Conservation (phyloP, 2,113 vertebrate genomes). For the Zapornia atra region DNA sequence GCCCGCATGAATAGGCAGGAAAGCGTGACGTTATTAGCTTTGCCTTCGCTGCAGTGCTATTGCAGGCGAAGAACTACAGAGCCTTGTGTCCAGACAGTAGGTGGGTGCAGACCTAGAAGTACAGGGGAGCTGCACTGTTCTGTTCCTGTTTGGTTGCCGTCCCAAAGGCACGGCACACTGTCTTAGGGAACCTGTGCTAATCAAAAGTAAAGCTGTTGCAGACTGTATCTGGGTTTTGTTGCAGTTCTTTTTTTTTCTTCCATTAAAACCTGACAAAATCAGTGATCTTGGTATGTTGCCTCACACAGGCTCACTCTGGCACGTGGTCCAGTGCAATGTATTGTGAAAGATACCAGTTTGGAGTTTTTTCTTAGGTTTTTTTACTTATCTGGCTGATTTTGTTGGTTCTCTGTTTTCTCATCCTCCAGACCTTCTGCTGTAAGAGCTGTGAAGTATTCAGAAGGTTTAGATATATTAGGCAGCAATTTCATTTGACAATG, state of each 20-base stretch:
- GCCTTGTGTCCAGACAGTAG: not conserved
- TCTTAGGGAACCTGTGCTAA: not conserved
- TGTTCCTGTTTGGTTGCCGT: not conserved
- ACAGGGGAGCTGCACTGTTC: not conserved
- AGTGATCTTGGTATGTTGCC: not conserved
- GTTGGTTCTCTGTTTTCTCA: not conserved
- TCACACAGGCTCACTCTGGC: not conserved
- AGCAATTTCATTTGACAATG: not conserved
- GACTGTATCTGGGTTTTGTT: not conserved
- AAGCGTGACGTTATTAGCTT: not conserved
- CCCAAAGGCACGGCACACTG: not conserved
- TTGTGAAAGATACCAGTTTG: not conserved
- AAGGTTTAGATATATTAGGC: not conserved
- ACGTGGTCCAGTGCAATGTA: not conserved
- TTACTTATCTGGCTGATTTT: not conserved
- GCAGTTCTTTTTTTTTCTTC: not conserved
- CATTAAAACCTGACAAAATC: not conserved
- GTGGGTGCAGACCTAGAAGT: not conserved
- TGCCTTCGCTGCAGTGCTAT: not conserved
- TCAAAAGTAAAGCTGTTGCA: not conserved
- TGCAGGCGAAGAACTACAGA: not conserved
- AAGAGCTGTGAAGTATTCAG: not conserved
- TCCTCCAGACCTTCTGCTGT: not conserved
- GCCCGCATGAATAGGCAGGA: not conserved
- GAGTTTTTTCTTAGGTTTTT: not conserved